These are phyloP conservation scores for Zophobas atratus DNA, from an alignment of 1,140 invertebrate species.

Conservation along the genomic window DNA sequence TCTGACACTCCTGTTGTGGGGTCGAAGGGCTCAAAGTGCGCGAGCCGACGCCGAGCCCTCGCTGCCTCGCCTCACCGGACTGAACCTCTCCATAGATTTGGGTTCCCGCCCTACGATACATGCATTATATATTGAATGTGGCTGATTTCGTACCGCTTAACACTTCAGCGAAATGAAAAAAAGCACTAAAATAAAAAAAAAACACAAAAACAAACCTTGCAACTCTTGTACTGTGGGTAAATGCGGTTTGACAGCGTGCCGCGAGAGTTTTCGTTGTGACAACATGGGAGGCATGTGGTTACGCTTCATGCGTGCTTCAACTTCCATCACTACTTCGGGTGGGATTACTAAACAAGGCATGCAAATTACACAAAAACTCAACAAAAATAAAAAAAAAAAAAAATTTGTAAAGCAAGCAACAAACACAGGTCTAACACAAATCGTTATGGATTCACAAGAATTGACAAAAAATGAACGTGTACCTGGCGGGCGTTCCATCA, in stretches of 20 bases:
- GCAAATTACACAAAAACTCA: conserved; percentile 19
- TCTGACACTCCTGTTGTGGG: conserved; percentile 82
- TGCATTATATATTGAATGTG: too few relatives aligned
- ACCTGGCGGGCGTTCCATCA: conserved; percentile 91
- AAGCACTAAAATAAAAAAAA: conserved; percentile 29
- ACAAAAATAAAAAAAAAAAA: conserved; percentile 65
- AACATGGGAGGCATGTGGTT: conserved; percentile 67
- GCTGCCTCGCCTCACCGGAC: conserved; percentile 90
- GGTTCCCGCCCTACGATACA: conserved; percentile 68
- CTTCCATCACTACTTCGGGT: conserved; percentile 88
- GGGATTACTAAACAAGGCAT: conserved; percentile 79
- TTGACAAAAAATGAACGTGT: conserved; percentile 56
- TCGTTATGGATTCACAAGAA: conserved; percentile 19
- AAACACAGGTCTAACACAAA: conserved; percentile 50
- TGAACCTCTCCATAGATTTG: conserved; percentile 84
- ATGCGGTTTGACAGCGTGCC: conserved; percentile 65
- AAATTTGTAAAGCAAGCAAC: conserved; percentile 61
- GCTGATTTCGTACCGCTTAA: not conserved
- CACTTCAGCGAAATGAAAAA: conserved; percentile 1
- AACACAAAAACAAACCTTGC: conserved; percentile 63
- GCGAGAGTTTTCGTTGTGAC: conserved; percentile 64
- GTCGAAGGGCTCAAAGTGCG: conserved; percentile 72
- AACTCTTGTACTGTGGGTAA: conserved; percentile 74
- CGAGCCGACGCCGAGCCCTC: conserved; percentile 78
- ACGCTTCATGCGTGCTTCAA: conserved; percentile 90